Evolutionary conservation across 2,113 vertebrate species (phyloP).

Genomic region (Larimichthys crocea): DNA sequence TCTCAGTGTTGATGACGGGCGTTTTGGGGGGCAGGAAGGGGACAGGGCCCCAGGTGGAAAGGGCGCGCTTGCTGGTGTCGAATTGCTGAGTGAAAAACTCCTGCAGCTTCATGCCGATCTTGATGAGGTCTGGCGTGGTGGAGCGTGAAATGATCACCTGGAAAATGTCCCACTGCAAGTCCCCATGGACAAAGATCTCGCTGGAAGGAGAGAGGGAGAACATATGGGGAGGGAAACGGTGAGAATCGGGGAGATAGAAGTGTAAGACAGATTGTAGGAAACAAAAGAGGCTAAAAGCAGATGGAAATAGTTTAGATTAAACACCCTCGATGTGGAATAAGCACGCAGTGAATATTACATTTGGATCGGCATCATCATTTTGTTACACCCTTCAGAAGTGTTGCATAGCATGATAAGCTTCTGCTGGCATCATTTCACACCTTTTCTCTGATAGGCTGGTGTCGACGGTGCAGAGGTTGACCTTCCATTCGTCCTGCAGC

Average conservation of each 20-base stretch:
- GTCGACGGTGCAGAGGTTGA: conserved; percentile 92
- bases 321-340: background rate
- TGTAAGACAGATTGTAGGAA: background rate
- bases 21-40: conserved; percentile 95
- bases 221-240: background rate
- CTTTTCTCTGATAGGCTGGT: conserved; percentile 96
- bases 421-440: conserved; percentile 72
- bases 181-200: conserved; percentile 97
- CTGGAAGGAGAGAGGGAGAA: conserved; percentile 71
- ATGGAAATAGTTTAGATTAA: background rate
- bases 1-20: conserved; percentile 88
- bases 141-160: conserved; percentile 99
- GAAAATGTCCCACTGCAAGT: conserved; percentile 99
- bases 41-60: conserved; percentile 98
- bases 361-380: background rate
- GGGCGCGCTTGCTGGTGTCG: conserved; percentile 97
- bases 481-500: conserved; percentile 98
- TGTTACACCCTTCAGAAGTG: background rate
- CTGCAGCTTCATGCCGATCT: conserved; percentile 99
- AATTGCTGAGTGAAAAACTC: conserved; percentile 99
- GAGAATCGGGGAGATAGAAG: background rate
- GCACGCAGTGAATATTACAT: background rate
- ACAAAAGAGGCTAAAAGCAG: background rate
- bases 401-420: background rate
- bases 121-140: conserved; percentile 98